These are phyloP conservation scores for Mustela lutreola DNA, from an alignment of 2,113 vertebrate genomes.

Conservation along the genomic window DNA sequence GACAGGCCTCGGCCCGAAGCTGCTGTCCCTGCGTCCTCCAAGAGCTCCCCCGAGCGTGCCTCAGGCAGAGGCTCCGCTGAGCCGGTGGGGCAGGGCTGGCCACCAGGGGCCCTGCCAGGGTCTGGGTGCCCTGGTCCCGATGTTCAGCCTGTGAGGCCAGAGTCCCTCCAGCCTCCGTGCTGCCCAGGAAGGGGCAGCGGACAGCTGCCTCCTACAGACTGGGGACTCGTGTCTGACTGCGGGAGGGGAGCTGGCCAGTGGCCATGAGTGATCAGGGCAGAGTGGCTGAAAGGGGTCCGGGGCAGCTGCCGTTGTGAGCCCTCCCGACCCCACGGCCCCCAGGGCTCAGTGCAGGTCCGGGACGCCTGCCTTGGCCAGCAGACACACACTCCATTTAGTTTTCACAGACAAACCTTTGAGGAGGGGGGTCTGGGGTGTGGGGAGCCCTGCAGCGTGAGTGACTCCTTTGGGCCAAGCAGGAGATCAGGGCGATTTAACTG, in stretches of 20 bases:
- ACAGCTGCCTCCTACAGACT: neutral
- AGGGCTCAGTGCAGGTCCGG: accelerated
- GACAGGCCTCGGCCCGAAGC: neutral
- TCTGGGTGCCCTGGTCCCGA: neutral
- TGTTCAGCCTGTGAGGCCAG: neutral
- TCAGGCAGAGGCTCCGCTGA: neutral
- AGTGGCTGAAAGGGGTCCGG: no score
- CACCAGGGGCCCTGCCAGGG: no score
- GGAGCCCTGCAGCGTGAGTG: neutral
- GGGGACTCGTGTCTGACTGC: accelerated
- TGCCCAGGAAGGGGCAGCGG: no score
- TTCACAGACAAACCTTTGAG: neutral
- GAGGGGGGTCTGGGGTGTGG: neutral
- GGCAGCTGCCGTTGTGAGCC: neutral
- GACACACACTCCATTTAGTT: neutral
- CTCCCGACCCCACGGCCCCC: neutral
- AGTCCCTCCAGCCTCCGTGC: neutral
- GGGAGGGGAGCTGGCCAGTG: accelerated
- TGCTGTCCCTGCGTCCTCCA: accelerated
- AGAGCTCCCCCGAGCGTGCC: neutral
- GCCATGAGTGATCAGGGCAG: neutral
- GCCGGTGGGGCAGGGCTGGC: accelerated
- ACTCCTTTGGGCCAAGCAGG: neutral
- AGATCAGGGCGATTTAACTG: neutral
- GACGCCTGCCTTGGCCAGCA: neutral